Conservation (phyloP, 2,888 invertebrate genomes). For the Trichacis sp. region DNA sequence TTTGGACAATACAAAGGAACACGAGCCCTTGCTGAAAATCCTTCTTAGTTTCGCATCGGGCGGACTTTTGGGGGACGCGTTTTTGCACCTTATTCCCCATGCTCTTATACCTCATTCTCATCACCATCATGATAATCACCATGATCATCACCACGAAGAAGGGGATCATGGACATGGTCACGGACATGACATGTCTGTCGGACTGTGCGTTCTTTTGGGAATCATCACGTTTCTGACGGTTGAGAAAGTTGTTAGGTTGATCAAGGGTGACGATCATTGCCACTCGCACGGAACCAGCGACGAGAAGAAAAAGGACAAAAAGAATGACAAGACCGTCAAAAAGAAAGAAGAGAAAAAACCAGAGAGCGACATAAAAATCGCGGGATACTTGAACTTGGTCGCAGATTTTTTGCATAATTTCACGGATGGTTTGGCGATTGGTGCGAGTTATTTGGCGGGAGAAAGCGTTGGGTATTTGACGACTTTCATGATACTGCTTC, state of each 20-base stretch:
- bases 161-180: conserved; percentile 67
- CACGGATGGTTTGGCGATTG: conserved; percentile 98
- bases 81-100: conserved; percentile 98
- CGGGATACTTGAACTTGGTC: conserved; percentile 95
- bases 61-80: conserved; percentile 97
- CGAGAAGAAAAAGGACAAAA: conserved; percentile 23
- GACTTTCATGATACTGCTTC: conserved; percentile 94
- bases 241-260: conserved; percentile 90
- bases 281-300: conserved; percentile 38
- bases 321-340: conserved; percentile 19
- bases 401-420: conserved; percentile 99
- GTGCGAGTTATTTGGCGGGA: conserved; percentile 96
- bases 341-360: conserved; percentile 60
- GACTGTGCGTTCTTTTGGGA: conserved; percentile 93
- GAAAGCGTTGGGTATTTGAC: conserved; percentile 89
- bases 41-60: conserved; percentile 94
- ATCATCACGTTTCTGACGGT: conserved; percentile 92
- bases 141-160: conserved; percentile 72
- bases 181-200: conserved; percentile 87
- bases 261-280: conserved; percentile 83
- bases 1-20: conserved; percentile 85
- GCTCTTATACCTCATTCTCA: conserved; percentile 77
- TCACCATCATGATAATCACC: conserved; percentile 57
- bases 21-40: conserved; percentile 89
- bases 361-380: conserved; percentile 77